phyloP scores from a whole-genome alignment of 2,888 invertebrate species.

The Eupithecia dodoneata region DNA sequence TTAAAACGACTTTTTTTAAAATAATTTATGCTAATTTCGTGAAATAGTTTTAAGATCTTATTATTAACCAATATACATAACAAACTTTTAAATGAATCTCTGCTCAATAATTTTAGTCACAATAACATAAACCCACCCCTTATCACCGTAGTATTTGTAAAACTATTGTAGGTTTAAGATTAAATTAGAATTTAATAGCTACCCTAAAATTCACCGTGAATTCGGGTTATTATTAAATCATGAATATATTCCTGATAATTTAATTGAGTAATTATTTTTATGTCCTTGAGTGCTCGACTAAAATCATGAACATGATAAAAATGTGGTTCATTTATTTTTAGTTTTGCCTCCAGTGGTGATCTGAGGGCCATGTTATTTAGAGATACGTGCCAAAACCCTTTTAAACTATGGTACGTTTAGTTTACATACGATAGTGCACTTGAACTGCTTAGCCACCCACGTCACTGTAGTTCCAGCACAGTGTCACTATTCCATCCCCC shows the following conservation, averaged over 20 bases:
- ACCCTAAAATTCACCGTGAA: conserved; percentile 22
- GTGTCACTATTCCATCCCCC: neutral
- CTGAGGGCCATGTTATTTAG: conserved; percentile 60
- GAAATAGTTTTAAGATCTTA: neutral
- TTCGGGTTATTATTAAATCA: conserved; percentile 32
- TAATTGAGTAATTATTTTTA: conserved; percentile 35
- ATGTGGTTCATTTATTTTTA: conserved; percentile 67
- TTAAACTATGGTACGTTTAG: conserved; percentile 56
- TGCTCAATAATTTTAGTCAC: conserved; percentile 62
- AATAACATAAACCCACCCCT: conserved; percentile 77
- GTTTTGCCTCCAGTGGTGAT: conserved; percentile 80
- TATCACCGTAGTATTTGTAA: conserved; percentile 54
- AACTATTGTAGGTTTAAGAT: conserved; percentile 42
- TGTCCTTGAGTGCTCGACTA: conserved; percentile 15
- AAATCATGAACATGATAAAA: conserved; percentile 13
- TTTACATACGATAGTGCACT: conserved; percentile 52
- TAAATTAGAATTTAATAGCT: conserved; percentile 30
- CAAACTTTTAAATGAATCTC: conserved; percentile 63
- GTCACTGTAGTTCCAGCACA: conserved; percentile 47
- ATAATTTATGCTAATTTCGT: neutral
- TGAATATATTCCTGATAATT: conserved; percentile 39
- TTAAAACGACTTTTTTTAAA: neutral
- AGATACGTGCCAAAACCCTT: conserved; percentile 51
- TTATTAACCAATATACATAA: neutral
- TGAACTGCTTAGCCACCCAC: conserved; percentile 44